Evolutionary conservation across 2,113 vertebrate species (phyloP), one percentile per base, ranked within the genome.

Genomic region (Cervus canadensis): DNA sequence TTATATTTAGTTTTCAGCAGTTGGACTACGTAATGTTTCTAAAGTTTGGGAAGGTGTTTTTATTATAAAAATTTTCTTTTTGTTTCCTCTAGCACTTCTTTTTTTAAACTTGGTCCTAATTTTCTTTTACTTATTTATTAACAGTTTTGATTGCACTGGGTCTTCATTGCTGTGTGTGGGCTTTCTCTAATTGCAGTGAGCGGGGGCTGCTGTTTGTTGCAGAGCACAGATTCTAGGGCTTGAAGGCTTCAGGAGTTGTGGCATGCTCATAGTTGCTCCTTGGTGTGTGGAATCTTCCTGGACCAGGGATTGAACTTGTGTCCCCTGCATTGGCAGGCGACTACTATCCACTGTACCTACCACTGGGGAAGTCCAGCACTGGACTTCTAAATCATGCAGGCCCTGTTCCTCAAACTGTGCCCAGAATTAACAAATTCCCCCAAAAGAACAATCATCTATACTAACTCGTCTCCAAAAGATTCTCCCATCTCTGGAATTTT

Each of bases 181-280:
- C 23, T 7, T 76, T 43, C 71, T 76, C 36, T 76, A 43, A 12
- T 3, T 76, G 36, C 12, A 43, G 36, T 0, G 6, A 76, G 71
- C 0, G 0, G 6, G 23, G 40, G 12, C 71, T 14, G 1, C 23
- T 76, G 40, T 76, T 26, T 26, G 71, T 15, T 26, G 40, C 71
- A 43, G 71, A 76, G 40, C 40, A 43, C 36, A 43, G 71, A 76
- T 5, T 40, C 23, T 74, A 74, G 67, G 71, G 40, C 71, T 25
- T 2, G 23, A 14, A 21, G 71, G 71, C 71, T 76, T 26, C 71
- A 45, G 40, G 36, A 76, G 71, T 4, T 76, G 71, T 43, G 12
- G 6, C 40, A 8, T 43, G 71, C 6, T 2, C 6, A 1, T 43
- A 43, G 71, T 76, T 76, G 71, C 71, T 15, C 6, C 36, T 43